phyloP scores from a whole-genome alignment of 2,888 invertebrate species.

The Elaeidobius kamerunicus region DNA sequence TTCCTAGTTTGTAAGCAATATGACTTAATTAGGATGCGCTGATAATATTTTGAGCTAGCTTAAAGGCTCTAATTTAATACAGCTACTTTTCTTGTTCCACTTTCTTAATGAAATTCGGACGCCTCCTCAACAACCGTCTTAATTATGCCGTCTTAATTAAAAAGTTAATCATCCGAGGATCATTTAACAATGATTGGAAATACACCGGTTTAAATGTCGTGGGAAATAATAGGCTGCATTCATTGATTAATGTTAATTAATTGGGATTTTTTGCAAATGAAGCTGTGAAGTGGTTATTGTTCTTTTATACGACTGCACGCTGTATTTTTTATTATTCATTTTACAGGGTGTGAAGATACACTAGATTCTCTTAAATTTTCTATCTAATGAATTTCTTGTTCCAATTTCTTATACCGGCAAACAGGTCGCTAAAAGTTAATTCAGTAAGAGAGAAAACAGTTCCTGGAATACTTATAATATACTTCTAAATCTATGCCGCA shows the following conservation, averaged over 20 bases:
- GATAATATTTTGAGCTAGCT: constrained; percentile 26
- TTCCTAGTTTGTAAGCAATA: constrained; percentile 28
- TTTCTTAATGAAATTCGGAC: constrained; percentile 20
- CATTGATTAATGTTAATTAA: neutral
- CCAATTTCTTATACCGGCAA: no score
- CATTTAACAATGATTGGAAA: neutral
- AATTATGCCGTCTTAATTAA: neutral
- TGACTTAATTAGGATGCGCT: constrained; percentile 29
- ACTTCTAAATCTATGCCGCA: no score
- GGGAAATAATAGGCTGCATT: neutral
- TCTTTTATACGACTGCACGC: no score
- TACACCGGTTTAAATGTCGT: neutral
- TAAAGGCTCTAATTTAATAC: constrained; percentile 17
- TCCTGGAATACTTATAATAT: no score
- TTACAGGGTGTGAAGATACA: no score
- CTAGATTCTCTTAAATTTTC: no score
- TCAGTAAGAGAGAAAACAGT: no score
- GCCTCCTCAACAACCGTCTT: constrained; percentile 1
- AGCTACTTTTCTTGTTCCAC: constrained; percentile 18
- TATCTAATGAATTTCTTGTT: no score
- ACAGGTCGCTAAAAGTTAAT: no score
- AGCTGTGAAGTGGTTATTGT: no score
- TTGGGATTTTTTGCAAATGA: no score
- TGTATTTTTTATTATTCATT: no score
- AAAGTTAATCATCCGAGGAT: neutral